Conservation (phyloP, 1,140 invertebrate species). For the Harlomillsia oculata region DNA sequence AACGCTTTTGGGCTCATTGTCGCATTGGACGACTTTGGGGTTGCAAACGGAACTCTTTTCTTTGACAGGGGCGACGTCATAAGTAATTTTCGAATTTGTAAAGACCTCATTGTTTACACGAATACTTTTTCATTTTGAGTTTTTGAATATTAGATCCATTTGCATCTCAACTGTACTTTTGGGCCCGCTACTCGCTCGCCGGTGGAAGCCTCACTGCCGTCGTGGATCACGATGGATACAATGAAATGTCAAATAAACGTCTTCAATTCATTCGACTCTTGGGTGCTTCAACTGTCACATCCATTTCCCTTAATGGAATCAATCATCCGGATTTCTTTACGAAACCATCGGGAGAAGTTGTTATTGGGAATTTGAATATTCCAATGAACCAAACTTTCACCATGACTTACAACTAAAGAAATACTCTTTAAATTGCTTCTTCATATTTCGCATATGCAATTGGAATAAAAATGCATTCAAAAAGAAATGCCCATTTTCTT, state of each 20-base stretch:
- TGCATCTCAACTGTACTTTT: conserved; percentile 4
- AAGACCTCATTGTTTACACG: not conserved
- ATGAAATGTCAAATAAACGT: conserved; percentile 8
- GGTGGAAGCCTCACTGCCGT: not conserved
- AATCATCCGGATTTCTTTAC: conserved; percentile 7
- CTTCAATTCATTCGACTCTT: conserved; percentile 19
- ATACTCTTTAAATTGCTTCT: not conserved
- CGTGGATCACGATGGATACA: conserved; percentile 9
- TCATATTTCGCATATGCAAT: too few relatives aligned
- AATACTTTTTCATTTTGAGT: not conserved
- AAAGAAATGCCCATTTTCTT: too few relatives aligned
- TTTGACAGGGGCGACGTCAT: conserved; percentile 66
- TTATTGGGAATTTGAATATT: not conserved
- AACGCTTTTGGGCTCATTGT: conserved; percentile 52
- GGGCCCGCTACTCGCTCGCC: not conserved
- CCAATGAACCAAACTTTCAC: not conserved
- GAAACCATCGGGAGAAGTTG: conserved; percentile 10
- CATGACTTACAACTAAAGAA: conserved; percentile 2
- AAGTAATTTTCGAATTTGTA: not conserved
- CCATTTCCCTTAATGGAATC: conserved; percentile 14
- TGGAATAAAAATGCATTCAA: too few relatives aligned
- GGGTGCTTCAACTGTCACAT: conserved; percentile 10
- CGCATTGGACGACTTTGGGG: conserved; percentile 45
- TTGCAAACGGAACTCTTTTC: conserved; percentile 56
- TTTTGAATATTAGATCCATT: conserved; percentile 10